Conservation (phyloP, 2,113 vertebrate genomes). For the Zosterops borbonicus region DNA sequence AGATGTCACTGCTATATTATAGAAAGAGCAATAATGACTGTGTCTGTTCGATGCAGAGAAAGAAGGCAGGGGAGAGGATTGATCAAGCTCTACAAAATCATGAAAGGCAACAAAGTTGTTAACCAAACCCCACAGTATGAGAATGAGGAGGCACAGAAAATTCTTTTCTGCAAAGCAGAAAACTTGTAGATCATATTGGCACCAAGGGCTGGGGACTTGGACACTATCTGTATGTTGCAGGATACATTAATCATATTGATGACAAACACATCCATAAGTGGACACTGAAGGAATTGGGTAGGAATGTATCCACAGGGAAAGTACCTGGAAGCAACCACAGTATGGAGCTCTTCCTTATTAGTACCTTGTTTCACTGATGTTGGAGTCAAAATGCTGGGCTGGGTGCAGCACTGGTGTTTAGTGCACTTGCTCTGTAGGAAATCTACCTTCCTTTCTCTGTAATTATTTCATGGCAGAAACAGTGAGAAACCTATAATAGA, state of each 20-base stretch:
- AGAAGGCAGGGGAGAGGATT: not conserved
- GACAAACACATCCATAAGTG: not conserved
- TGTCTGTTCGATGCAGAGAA: rapidly evolving
- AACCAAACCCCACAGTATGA: not conserved
- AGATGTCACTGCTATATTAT: not conserved
- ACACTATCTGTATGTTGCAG: rapidly evolving
- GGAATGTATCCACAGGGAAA: not conserved
- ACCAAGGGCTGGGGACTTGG: not conserved
- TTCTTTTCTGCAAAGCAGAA: not conserved
- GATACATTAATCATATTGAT: not conserved
- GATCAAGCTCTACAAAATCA: not conserved
- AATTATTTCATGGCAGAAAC: not conserved
- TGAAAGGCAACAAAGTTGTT: not conserved
- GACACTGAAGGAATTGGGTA: not conserved
- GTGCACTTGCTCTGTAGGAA: not conserved
- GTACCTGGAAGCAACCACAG: not conserved
- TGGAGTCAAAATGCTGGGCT: not conserved
- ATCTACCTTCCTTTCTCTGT: not conserved
- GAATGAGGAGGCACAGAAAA: not conserved
- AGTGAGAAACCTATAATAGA: not conserved
- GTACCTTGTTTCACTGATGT: not conserved
- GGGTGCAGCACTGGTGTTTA: not conserved
- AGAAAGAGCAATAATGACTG: not conserved
- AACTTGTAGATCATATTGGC: not conserved
- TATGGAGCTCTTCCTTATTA: not conserved